phyloP scores from a whole-genome alignment of 2,113 vertebrate species.

The Pangasianodon gigas region DNA sequence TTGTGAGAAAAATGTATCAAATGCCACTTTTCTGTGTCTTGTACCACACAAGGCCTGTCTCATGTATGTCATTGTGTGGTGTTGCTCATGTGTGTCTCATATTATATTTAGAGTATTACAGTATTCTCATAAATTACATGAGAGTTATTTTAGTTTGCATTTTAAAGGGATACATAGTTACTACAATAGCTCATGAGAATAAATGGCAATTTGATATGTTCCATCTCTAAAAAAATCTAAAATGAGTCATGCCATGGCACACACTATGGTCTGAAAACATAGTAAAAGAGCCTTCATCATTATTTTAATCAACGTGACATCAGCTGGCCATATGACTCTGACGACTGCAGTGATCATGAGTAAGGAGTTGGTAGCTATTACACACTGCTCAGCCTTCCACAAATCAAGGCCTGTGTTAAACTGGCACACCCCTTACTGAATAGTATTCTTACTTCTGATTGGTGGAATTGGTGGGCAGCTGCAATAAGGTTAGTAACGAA shows the following conservation, averaged over 20 bases:
- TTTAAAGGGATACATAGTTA: conserved; percentile 14
- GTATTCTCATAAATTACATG: background rate
- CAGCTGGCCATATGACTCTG: conserved; percentile 48
- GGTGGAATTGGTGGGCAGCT: conserved; percentile 34
- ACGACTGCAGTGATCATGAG: conserved; percentile 48
- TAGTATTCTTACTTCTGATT: conserved; percentile 52
- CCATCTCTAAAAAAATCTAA: background rate
- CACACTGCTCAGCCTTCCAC: conserved; percentile 5
- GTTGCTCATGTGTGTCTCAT: background rate
- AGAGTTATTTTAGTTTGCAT: background rate
- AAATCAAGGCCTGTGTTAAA: conserved; percentile 52
- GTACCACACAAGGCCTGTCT: background rate
- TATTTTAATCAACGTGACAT: conserved; percentile 42
- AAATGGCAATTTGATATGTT: background rate
- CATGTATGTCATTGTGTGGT: background rate
- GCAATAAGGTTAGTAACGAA: conserved; percentile 2
- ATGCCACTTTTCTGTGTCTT: background rate
- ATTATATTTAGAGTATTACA: background rate
- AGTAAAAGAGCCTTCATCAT: background rate
- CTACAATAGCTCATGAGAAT: background rate
- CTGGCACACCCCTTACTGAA: conserved; percentile 54
- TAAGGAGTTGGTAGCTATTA: conserved; percentile 30
- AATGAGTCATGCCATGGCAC: background rate
- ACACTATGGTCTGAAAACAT: background rate
- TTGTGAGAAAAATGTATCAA: background rate